These are phyloP conservation scores for Chloebia gouldiae DNA, from an alignment of 2,113 vertebrate genomes.

Conservation along the genomic window DNA sequence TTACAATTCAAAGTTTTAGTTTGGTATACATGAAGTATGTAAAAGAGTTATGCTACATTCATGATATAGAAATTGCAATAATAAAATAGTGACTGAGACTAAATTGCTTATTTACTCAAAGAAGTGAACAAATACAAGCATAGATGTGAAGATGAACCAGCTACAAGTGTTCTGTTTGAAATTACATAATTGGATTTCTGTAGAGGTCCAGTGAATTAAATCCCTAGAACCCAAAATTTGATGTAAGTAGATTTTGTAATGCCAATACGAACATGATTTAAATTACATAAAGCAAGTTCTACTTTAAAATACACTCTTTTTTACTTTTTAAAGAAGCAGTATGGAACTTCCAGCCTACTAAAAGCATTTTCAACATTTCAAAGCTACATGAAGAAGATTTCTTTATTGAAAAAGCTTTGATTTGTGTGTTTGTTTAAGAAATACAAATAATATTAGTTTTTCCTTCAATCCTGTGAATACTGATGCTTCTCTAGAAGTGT, in stretches of 20 bases:
- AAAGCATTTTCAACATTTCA: neutral
- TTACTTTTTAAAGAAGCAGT: neutral
- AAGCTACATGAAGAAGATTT: neutral
- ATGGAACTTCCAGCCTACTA: neutral
- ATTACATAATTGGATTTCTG: neutral
- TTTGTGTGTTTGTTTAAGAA: constrained; percentile 6
- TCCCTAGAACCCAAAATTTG: neutral
- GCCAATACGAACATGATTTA: neutral
- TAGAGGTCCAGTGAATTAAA: neutral
- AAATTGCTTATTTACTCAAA: constrained; percentile 36
- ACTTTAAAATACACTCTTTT: neutral
- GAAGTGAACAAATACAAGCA: neutral
- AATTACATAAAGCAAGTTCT: neutral
- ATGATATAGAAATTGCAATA: neutral
- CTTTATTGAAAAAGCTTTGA: constrained; percentile 33
- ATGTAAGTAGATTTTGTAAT: neutral
- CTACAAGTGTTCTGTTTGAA: neutral
- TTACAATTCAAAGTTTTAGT: neutral
- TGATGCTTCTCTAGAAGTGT: neutral
- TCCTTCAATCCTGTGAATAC: neutral
- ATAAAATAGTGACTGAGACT: neutral
- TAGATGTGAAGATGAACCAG: neutral
- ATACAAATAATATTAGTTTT: neutral
- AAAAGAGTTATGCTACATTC: neutral
- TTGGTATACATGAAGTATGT: neutral